Conservation (phyloP, 92 coral and sea anemone genomes). For the Epizoanthus ramosus region DNA sequence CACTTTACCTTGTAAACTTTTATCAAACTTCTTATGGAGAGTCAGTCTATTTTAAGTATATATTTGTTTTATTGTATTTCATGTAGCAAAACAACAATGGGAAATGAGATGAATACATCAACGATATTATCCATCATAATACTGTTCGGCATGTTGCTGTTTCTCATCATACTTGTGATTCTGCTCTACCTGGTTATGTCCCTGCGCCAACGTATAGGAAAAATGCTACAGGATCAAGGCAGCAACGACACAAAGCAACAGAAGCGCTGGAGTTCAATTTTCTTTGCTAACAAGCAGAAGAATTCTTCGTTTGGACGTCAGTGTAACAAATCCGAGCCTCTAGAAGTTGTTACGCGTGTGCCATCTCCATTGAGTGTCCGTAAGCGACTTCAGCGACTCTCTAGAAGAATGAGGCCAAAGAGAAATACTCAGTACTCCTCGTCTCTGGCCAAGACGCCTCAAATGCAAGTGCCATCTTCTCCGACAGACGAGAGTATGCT, state of each 20-base stretch:
- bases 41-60: too few species aligned
- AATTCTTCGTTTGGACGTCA: not conserved
- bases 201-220: not conserved
- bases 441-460: not conserved
- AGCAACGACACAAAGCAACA: not conserved
- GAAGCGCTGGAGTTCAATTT: not conserved
- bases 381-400: conserved; percentile 16
- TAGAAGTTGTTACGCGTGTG: conserved; percentile 21
- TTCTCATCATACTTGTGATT: conserved; percentile 1
- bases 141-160: not conserved
- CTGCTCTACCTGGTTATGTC: conserved; percentile 8
- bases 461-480: not conserved
- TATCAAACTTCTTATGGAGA: too few species aligned
- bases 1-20: too few species aligned
- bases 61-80: too few species aligned
- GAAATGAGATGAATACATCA: not conserved
- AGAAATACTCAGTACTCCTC: not conserved
- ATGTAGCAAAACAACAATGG: too few species aligned
- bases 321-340: conserved; percentile 27
- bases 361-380: conserved; percentile 30
- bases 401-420: not conserved
- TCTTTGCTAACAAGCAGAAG: not conserved
- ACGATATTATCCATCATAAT: not conserved
- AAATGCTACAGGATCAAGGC: not conserved
- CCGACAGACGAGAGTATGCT: not conserved